Conservation (phyloP, 2,113 vertebrate genomes). For the Paedocypris sp. region DNA sequence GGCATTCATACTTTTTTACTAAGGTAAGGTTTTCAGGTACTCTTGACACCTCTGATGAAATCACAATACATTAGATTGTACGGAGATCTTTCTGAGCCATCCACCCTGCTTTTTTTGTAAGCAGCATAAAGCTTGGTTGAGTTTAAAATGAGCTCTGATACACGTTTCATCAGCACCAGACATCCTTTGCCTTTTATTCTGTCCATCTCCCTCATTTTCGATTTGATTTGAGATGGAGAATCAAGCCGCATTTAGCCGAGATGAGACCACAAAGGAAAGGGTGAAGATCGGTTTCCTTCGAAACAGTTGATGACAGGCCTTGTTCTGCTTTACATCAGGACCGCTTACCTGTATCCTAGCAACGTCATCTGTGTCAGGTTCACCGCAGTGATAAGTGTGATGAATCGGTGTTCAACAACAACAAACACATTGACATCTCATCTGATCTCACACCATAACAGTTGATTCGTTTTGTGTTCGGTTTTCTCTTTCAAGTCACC, state of each 20-base stretch:
- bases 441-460: too few species aligned
- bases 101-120: conserved; percentile 15
- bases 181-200: too few species aligned
- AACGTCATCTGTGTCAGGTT: conserved; percentile 55
- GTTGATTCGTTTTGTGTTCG: neutral
- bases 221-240: conserved; percentile 41
- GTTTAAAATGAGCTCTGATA: conserved; percentile 33
- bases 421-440: neutral
- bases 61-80: too few species aligned
- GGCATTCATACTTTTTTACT: too few species aligned
- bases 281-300: conserved; percentile 35
- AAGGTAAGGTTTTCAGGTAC: too few species aligned
- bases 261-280: conserved; percentile 31
- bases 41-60: too few species aligned
- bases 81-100: conserved; percentile 24
- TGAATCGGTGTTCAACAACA: conserved; percentile 13
- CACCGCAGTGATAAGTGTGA: conserved; percentile 25
- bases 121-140: conserved; percentile 18
- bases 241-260: conserved; percentile 45
- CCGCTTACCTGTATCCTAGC: conserved; percentile 70
- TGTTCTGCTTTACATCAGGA: conserved; percentile 56
- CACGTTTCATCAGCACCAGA: conserved; percentile 29
- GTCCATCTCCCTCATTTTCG: neutral
- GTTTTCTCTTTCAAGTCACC: neutral
- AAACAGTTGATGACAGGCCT: conserved; percentile 55